Conservation (phyloP, 2,113 vertebrate genomes). For the Caloenas nicobarica region DNA sequence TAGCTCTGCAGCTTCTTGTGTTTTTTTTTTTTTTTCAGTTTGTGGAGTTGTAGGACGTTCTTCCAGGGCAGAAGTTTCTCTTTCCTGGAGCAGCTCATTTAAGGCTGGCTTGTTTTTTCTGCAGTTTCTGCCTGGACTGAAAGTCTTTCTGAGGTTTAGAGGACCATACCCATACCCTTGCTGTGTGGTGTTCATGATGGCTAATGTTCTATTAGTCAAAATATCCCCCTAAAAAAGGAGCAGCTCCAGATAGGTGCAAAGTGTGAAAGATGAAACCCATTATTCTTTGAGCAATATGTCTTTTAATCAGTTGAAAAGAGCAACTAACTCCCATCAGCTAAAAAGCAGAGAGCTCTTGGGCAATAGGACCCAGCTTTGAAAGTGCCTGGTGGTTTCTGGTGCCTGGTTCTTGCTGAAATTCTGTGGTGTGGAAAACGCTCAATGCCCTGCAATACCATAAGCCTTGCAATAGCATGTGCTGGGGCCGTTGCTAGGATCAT, state of each 20-base stretch:
- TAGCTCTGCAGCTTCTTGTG: neutral
- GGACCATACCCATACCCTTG: rapidly evolving
- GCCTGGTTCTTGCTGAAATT: neutral
- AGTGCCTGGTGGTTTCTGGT: neutral
- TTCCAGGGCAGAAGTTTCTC: neutral
- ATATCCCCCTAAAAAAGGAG: neutral
- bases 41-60: neutral
- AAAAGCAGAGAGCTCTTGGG: neutral
- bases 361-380: neutral
- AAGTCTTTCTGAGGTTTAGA: neutral
- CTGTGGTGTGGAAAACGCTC: neutral
- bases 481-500: neutral
- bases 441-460: neutral
- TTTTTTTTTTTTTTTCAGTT: neutral
- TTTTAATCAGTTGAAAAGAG: neutral
- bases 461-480: neutral
- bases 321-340: neutral
- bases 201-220: neutral
- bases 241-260: neutral
- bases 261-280: neutral
- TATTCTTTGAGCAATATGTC: neutral
- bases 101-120: neutral
- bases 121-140: neutral
- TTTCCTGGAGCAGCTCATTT: neutral
- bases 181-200: neutral